phyloP scores from a whole-genome alignment of 2,113 vertebrate genomes.

The Tympanuchus pallidicinctus region DNA sequence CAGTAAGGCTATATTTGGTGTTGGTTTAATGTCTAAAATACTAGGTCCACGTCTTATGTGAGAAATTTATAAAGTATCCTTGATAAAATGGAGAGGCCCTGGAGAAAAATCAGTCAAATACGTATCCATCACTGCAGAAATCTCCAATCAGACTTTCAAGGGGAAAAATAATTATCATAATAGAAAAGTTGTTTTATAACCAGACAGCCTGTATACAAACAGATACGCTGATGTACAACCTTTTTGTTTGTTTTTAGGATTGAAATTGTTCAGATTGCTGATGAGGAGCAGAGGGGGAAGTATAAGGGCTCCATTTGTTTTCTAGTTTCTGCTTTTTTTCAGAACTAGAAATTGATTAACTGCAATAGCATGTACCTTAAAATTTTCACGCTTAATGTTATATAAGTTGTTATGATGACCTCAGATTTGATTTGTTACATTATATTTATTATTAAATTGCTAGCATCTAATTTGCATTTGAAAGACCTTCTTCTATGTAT shows the following conservation, averaged over 20 bases:
- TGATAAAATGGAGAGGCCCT: accelerated
- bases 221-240: not conserved
- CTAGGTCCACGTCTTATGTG: not conserved
- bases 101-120: not conserved
- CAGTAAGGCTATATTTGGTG: not conserved
- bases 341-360: accelerated
- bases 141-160: not conserved
- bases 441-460: conserved; percentile 41
- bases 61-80: accelerated
- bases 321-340: not conserved
- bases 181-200: not conserved
- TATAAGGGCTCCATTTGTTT: accelerated
- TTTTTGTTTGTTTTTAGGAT: not conserved
- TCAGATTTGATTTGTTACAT: conserved; percentile 16
- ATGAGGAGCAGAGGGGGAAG: not conserved
- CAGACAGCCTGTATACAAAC: not conserved
- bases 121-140: not conserved
- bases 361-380: not conserved
- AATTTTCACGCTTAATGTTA: not conserved
- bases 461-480: conserved; percentile 56
- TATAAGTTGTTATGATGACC: conserved; percentile 48
- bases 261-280: not conserved
- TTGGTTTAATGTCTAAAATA: not conserved
- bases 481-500: not conserved
- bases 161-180: not conserved